Evolutionary conservation across 2,888 invertebrate species (phyloP).

Genomic region (Ennomos quercinarius): DNA sequence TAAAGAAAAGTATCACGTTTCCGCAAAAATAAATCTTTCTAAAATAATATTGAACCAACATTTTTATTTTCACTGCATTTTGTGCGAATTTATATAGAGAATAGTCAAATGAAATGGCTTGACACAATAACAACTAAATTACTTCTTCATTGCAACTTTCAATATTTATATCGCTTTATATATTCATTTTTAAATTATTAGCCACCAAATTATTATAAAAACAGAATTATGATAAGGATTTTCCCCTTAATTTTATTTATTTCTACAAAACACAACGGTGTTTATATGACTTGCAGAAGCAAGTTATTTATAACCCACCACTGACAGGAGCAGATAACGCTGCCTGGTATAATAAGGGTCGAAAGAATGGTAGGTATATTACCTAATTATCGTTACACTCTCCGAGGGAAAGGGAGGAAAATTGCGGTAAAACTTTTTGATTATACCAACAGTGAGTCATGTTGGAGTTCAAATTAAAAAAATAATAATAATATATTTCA

Average conservation of each 20-base stretch:
- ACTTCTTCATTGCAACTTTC: too few species aligned
- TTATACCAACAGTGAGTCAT: slow-evolving; percentile 13
- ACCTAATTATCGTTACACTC: slow-evolving; percentile 43
- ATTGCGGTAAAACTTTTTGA: slow-evolving; percentile 23
- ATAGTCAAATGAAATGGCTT: slow-evolving; percentile 1
- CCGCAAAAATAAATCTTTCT: slow-evolving; percentile 21
- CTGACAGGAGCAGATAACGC: slow-evolving; percentile 54
- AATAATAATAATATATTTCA: background rate
- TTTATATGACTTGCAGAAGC: slow-evolving; percentile 16
- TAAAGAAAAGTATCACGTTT: slow-evolving; percentile 18
- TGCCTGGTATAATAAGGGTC: slow-evolving; percentile 50
- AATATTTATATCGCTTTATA: too few species aligned
- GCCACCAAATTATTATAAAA: too few species aligned
- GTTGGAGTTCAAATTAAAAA: slow-evolving; percentile 8
- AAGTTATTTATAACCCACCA: slow-evolving; percentile 48
- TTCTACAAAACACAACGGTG: slow-evolving; percentile 10
- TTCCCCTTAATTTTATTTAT: slow-evolving; percentile 1
- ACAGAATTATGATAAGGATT: background rate
- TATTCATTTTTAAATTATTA: too few species aligned
- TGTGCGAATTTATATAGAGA: background rate
- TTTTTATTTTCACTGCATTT: background rate
- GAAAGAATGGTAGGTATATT: slow-evolving; percentile 40
- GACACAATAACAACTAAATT: background rate
- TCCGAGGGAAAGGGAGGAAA: slow-evolving; percentile 9
- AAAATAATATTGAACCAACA: slow-evolving; percentile 2